Percentiles rank a stretch among this genome's conserved stretches.
Evolutionary conservation across 2,888 invertebrate genomes (phyloP).

Genomic region (Gibbula magus): DNA sequence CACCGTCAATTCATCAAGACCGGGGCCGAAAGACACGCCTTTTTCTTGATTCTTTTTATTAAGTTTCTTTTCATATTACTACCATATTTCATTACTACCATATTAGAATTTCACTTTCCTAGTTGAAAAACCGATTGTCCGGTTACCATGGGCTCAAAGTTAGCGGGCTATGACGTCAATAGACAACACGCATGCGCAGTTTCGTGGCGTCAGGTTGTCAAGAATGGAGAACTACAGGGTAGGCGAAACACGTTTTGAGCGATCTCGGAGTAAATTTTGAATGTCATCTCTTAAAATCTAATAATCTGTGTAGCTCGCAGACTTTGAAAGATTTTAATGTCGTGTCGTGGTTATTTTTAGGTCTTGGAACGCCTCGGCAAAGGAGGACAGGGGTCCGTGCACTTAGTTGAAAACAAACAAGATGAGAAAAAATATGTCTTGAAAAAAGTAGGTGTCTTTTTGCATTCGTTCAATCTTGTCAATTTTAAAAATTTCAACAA

Average conservation of each 20-base stretch:
- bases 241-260: conserved; percentile 16
- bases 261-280: background rate
- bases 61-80: no score
- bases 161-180: conserved; percentile 14
- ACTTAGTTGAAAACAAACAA: conserved; percentile 57
- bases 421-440: conserved; percentile 63
- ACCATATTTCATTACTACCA: no score
- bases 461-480: no score
- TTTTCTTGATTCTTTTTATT: no score
- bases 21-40: no score
- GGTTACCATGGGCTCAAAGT: conserved; percentile 15
- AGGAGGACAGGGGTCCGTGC: conserved; percentile 68
- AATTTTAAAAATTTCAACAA: no score
- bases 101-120: no score
- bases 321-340: background rate
- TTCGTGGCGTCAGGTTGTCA: conserved; percentile 65
- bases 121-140: no score
- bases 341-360: conserved; percentile 48
- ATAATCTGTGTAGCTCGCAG: background rate
- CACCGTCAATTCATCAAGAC: no score
- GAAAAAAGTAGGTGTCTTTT: conserved; percentile 61
- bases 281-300: background rate
- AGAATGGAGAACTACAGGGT: conserved; percentile 67
- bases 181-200: conserved; percentile 55
- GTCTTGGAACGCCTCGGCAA: conserved; percentile 66